Percentiles rank a stretch among this genome's conserved stretches.
Conservation (phyloP, 2,797 vertebrate species). For the Heliangelus exortis region DNA sequence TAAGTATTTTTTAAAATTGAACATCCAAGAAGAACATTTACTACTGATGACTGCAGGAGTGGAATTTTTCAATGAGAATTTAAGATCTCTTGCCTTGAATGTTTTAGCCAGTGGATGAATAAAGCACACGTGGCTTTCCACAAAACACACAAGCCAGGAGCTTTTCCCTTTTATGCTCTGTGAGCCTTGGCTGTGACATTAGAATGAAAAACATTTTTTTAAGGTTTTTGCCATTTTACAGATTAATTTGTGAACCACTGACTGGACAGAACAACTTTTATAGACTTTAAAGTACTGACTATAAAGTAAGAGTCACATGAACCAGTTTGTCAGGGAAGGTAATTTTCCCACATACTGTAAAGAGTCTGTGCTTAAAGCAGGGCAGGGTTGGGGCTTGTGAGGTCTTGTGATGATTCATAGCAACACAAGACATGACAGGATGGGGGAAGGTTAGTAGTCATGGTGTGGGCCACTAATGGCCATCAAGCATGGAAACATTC, state of each 20-base stretch:
- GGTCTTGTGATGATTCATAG: neutral
- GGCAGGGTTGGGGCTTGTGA: neutral
- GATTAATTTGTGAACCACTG: constrained; percentile 40
- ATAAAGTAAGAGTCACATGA: constrained; percentile 16
- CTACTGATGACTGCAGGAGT: neutral
- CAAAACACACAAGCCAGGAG: neutral
- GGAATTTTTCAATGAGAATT: neutral
- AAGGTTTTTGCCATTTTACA: constrained; percentile 36
- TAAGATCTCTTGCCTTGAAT: neutral
- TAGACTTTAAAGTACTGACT: constrained; percentile 26
- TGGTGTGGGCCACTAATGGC: neutral
- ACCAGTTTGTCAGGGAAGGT: neutral
- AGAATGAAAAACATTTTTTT: constrained; percentile 1
- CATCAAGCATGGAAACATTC: neutral
- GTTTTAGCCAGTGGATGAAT: neutral
- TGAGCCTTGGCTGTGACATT: neutral
- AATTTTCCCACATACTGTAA: neutral
- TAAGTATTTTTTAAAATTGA: neutral
- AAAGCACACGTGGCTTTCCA: neutral
- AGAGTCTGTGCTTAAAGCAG: neutral
- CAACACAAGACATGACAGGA: accelerated
- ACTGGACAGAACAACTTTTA: constrained; percentile 38
- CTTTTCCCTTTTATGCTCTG: neutral
- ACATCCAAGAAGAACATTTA: neutral
- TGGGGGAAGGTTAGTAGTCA: neutral